Evolutionary conservation across 2,888 invertebrate species (phyloP).

Genomic region (Teinopalpus imperialis): DNA sequence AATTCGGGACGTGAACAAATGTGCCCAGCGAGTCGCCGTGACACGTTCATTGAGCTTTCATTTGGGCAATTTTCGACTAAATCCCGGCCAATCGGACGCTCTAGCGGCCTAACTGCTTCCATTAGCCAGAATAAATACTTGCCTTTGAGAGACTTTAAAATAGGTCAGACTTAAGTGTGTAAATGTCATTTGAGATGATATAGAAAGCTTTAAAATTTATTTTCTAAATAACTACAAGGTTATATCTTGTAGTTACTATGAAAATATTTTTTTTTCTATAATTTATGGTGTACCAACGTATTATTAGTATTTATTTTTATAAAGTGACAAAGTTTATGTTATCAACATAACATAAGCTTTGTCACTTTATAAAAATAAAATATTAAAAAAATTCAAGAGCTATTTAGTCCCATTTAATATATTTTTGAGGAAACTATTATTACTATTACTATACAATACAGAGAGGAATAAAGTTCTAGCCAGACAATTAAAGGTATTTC

Average conservation of each 20-base stretch:
- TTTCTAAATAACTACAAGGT: constrained; percentile 5
- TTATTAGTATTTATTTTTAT: no score
- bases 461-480: constrained; percentile 4
- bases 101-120: constrained; percentile 52
- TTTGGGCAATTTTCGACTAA: constrained; percentile 79
- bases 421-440: no score
- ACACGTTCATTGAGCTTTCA: constrained; percentile 81
- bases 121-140: constrained; percentile 57
- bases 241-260: no score
- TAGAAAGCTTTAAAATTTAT: constrained; percentile 4
- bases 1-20: constrained; percentile 77
- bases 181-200: constrained; percentile 25
- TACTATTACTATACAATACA: no score
- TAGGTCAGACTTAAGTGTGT: constrained; percentile 20
- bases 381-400: no score
- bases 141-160: constrained; percentile 37
- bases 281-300: no score
- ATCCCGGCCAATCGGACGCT: constrained; percentile 69
- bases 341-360: no score
- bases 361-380: no score
- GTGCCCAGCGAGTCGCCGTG: constrained; percentile 70
- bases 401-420: no score
- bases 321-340: no score
- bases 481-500: constrained; percentile 21
- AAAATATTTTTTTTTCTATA: no score